These are phyloP conservation scores for Deladenus siricidicola DNA, from an alignment of 2,888 invertebrate genomes.

Conservation along the genomic window DNA sequence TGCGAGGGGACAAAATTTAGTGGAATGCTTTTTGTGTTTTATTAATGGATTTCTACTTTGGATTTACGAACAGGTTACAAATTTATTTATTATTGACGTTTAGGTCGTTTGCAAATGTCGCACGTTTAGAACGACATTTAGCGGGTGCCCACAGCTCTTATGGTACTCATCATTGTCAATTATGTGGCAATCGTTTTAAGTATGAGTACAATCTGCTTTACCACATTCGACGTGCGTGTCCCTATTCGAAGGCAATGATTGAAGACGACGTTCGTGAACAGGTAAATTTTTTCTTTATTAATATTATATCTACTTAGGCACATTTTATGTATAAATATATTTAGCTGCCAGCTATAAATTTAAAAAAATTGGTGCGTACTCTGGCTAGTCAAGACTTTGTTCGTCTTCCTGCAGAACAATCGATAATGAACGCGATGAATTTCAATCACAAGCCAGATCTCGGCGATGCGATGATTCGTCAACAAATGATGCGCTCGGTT, in stretches of 20 bases:
- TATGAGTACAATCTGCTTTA: constrained; percentile 50
- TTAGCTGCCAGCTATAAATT: constrained; percentile 31
- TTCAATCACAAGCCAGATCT: constrained; percentile 14
- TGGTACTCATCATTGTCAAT: constrained; percentile 41
- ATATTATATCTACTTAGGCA: too few relatives aligned
- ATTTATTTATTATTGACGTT: not conserved
- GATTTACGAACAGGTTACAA: not conserved
- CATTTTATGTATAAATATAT: too few relatives aligned
- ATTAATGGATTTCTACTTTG: not conserved
- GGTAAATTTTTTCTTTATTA: constrained; percentile 11
- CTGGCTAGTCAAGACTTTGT: constrained; percentile 25
- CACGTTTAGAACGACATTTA: constrained; percentile 43
- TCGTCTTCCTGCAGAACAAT: constrained; percentile 13
- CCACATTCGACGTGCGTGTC: constrained; percentile 45
- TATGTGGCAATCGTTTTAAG: constrained; percentile 48
- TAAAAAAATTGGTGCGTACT: constrained; percentile 35
- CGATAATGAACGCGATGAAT: not conserved
- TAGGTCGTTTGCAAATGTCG: constrained; percentile 40
- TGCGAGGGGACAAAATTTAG: too few relatives aligned
- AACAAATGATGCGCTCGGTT: constrained; percentile 22
- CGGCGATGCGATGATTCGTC: constrained; percentile 22
- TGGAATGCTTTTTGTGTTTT: too few relatives aligned
- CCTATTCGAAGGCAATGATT: constrained; percentile 39
- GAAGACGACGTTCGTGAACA: constrained; percentile 38
- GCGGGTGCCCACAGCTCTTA: constrained; percentile 40